phyloP scores from a whole-genome alignment of 2,113 vertebrate species.

The Laticauda colubrina region DNA sequence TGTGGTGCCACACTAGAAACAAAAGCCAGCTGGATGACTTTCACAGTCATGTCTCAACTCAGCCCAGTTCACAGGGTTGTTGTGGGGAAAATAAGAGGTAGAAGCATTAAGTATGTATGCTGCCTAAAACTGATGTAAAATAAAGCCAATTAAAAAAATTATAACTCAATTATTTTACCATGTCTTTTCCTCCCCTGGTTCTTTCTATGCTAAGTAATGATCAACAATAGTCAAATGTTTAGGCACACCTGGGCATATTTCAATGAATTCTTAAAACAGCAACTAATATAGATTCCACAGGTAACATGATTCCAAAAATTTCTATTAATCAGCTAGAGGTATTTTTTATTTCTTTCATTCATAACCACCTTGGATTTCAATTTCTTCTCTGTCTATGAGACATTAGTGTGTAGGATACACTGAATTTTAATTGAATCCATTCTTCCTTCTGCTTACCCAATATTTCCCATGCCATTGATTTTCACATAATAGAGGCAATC shows the following conservation, averaged over 20 bases:
- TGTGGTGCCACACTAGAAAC: not conserved
- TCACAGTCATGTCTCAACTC: not conserved
- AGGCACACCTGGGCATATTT: not conserved
- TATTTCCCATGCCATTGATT: not conserved
- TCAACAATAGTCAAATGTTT: not conserved
- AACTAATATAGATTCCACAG: not conserved
- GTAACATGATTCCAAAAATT: not conserved
- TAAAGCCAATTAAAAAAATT: not conserved
- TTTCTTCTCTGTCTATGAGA: not conserved
- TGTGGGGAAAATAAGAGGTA: not conserved
- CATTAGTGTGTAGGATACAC: not conserved
- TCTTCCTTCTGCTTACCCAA: not conserved
- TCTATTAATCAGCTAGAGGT: not conserved
- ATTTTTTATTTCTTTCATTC: not conserved
- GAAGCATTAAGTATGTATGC: not conserved
- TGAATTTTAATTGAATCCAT: not conserved
- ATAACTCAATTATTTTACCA: not conserved
- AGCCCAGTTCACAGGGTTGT: not conserved
- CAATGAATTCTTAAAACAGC: not conserved
- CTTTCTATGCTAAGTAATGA: not conserved
- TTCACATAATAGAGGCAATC: not conserved
- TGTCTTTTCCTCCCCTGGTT: not conserved
- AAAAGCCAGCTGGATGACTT: not conserved
- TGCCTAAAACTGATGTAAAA: not conserved
- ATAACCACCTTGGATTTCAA: not conserved